Evolutionary conservation across 2,888 invertebrate genomes (phyloP).

Genomic region (Molorchus minor): DNA sequence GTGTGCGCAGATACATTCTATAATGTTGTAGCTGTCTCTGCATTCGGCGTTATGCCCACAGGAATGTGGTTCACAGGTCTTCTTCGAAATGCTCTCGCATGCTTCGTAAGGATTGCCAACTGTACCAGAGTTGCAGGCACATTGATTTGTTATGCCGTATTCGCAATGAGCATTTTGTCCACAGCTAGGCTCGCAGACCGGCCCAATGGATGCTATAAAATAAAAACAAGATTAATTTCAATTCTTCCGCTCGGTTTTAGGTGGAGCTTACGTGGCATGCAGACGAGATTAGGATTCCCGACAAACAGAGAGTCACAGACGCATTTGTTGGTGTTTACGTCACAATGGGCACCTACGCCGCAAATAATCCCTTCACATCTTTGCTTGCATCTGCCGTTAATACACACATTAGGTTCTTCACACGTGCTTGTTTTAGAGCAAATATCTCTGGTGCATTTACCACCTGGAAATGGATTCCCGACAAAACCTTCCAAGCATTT

Average conservation of each 20-base stretch:
- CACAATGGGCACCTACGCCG: constrained; percentile 88
- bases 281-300: constrained; percentile 88
- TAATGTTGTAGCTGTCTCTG: constrained; percentile 75
- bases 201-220: constrained; percentile 76
- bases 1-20: constrained; percentile 83
- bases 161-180: constrained; percentile 88
- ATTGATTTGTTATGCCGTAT: constrained; percentile 79
- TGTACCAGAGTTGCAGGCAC: constrained; percentile 85
- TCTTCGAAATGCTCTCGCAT: constrained; percentile 76
- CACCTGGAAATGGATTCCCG: constrained; percentile 93
- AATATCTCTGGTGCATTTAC: constrained; percentile 81
- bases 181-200: constrained; percentile 82
- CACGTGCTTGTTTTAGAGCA: constrained; percentile 83
- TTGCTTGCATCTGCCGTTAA: constrained; percentile 88
- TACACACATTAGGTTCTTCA: constrained; percentile 80
- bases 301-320: constrained; percentile 87
- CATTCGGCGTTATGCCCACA: constrained; percentile 86
- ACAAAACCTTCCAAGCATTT: constrained; percentile 86
- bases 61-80: constrained; percentile 74
- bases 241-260: not conserved
- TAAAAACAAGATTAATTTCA: not conserved
- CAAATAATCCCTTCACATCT: constrained; percentile 88
- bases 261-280: constrained; percentile 85
- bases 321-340: constrained; percentile 82
- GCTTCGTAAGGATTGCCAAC: constrained; percentile 88